Percentiles rank a stretch among this genome's conserved stretches.
These are phyloP conservation scores for Morpho deidamia DNA, from an alignment of 2,888 invertebrate species.

Conservation along the genomic window DNA sequence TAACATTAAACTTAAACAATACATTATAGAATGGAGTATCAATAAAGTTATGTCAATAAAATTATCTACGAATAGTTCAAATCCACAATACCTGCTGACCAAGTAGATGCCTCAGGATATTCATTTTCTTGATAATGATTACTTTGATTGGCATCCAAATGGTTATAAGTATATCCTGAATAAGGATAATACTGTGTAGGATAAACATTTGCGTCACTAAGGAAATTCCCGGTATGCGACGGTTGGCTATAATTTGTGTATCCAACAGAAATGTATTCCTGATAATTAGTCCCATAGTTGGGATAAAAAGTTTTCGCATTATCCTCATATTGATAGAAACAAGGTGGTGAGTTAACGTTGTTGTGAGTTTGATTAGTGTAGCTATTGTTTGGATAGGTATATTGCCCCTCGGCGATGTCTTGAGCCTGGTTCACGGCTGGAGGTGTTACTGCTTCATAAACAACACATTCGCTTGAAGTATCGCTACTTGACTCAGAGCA, in stretches of 20 bases:
- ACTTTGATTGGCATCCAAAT: neutral
- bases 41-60: too few relatives aligned
- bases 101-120: constrained; percentile 13
- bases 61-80: constrained; percentile 24
- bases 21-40: too few relatives aligned
- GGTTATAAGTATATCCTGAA: constrained; percentile 10
- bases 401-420: neutral
- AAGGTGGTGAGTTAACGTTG: neutral
- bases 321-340: constrained; percentile 1
- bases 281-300: constrained; percentile 3
- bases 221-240: constrained; percentile 8
- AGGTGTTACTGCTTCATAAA: constrained; percentile 17
- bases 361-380: neutral
- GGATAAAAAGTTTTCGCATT: neutral
- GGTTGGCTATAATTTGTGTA: neutral
- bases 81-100: constrained; percentile 27
- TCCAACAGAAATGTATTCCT: constrained; percentile 1
- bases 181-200: constrained; percentile 43
- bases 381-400: neutral
- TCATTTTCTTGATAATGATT: neutral
- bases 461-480: constrained; percentile 28
- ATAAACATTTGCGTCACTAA: constrained; percentile 32
- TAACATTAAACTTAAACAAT: neutral
- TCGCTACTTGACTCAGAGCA: constrained; percentile 45
- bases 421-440: constrained; percentile 1